Base-by-base conservation (phyloP, 1,140 invertebrate genomes). In the Ericerus pela region DNA sequence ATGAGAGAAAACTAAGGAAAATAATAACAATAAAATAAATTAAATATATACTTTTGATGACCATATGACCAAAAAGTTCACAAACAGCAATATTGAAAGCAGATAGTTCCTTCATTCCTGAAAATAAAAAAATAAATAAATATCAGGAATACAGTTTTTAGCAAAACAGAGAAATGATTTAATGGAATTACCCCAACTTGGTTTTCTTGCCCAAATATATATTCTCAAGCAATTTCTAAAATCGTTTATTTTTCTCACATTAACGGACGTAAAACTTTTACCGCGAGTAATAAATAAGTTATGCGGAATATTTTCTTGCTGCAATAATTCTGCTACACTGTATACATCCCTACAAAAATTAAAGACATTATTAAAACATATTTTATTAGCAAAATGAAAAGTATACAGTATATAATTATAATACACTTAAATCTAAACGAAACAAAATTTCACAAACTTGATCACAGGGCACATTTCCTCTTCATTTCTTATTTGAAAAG, bases 31-130 rank as follows among this genome's bases (percentile, higher is more conserved):
- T 24, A 47, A 47, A 14, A 6, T n/a, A 47, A 47, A 20, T 22
- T 14, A 47, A 10, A 16, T 22, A 47, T 24, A 4, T 70, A 82
- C 79, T 70, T 71, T 72, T 77, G 14, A 82, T 69, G 16, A 73
- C 67, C 56, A 85, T 72, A 69, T 82, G 80, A 16, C 82, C 81
- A 65, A 77, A 79, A 1, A 83, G 64, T 68, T 85, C 82, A 64
- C 75, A 79, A 1, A 74, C 68, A 16, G 79, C 82, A 30, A 79
- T 70, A 69, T 75, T 75, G 62, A 82, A 79, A 28, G 66, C 70
- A 30, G 54, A 62, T 2, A 73, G 66, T 54, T 75, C 65, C 69
- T 83, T 83, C 1, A 66, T 60, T 18, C 75, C 71, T 71, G 56
- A n/a, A 63, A 61, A 43, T 57, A 55, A 41, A 8, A 18, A 41